Evolutionary conservation across 2,797 vertebrate genomes (phyloP), one percentile per base, ranked within the genome.

Genomic region (Parotocinclus haroldoi): DNA sequence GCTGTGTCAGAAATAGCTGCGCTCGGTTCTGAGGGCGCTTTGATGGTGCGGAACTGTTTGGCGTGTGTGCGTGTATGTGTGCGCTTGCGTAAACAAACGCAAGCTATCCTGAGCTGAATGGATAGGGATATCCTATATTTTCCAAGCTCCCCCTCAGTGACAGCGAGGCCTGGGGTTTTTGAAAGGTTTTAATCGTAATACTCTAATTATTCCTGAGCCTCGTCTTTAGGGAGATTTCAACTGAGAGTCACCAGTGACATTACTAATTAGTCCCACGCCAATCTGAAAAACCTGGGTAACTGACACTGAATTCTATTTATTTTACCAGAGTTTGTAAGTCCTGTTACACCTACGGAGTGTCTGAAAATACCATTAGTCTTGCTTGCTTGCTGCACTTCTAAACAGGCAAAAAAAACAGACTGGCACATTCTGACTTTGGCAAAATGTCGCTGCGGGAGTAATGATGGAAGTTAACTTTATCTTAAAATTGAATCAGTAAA

Each of bases 1-100:
- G 75, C 79, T 86, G 82, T 85, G 82, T 87, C 84, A 83, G 80
- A 87, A 86, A 85, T 87, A 86, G 79, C 78, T 74, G 64, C 77
- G 79, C 54, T 84, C 77, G 80, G 63, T 62, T 51, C 46, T 12
- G 72, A 62, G 67, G 74, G 69, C 70, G 63, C 54, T 85, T 83
- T 87, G 86, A 88, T 83, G 80, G 72, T 73, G 79, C 76, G 77
- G 72, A 81, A 79, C 81, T 83, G 62, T 82, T 63, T 69, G 67
- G 40, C 38, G 19, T 53, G 61, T 64, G 38, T 9, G 52, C 17
- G 58, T 16, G 45, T 58, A 52, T 76, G 45, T 58, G 58, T 76
- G 57, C 19, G 16, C 54, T 37, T 42, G 68, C 76, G 74, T 73
- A 58, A 39, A 61, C 56, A 76, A 45, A 50, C 51, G 36, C 63